A percentile compares a stretch with the other conserved stretches of the same genome.
Evolutionary conservation across 2,888 invertebrate genomes (phyloP).

Genomic region (Drosophila mulleri): DNA sequence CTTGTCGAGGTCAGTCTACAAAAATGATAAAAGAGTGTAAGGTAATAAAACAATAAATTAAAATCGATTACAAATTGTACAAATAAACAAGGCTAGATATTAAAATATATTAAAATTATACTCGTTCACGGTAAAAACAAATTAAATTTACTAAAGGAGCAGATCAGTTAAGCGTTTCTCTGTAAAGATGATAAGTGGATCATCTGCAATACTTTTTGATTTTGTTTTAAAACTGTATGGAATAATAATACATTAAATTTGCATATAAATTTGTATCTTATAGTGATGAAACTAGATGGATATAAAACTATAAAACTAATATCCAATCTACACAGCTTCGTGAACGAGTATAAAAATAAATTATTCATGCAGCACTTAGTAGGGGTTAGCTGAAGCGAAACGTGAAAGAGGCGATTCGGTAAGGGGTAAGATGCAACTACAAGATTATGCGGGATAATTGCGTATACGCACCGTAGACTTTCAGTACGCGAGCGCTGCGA

Average conservation of each 20-base stretch:
- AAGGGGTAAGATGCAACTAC: conserved; percentile 27
- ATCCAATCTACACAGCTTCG: background rate
- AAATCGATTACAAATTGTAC: conserved; percentile 25
- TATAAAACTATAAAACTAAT: background rate
- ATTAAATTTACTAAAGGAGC: background rate
- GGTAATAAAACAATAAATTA: conserved; percentile 39
- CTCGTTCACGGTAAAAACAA: background rate
- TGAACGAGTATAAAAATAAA: conserved; percentile 20
- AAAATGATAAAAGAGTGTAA: conserved; percentile 49
- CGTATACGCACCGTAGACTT: conserved; percentile 89
- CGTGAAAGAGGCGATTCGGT: conserved; percentile 6
- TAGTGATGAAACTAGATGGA: background rate
- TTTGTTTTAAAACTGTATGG: too few species aligned
- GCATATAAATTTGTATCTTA: background rate
- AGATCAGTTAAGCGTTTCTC: background rate
- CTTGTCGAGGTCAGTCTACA: conserved; percentile 83
- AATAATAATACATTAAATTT: background rate
- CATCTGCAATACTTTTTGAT: too few species aligned
- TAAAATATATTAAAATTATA: background rate
- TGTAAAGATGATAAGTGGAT: background rate
- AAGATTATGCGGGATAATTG: conserved; percentile 28
- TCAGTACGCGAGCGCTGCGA: conserved; percentile 92
- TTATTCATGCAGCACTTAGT: conserved; percentile 36
- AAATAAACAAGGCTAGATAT: conserved; percentile 9
- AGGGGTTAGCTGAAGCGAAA: conserved; percentile 34